Evolutionary conservation across 2,888 invertebrate species (phyloP).

Genomic region (Patella ulyssiponensis): DNA sequence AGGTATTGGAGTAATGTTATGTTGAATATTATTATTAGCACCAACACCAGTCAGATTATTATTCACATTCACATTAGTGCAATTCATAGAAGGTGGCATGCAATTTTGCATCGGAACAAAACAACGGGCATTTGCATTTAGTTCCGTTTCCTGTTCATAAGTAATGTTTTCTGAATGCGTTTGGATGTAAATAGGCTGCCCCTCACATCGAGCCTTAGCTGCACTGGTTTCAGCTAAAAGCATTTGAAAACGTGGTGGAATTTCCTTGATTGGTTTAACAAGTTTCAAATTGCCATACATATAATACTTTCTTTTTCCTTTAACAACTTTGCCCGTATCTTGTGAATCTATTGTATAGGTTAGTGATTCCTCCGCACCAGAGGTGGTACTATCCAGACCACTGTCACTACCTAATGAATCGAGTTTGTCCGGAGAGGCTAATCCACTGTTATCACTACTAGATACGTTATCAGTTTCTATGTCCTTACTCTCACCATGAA

Average conservation of each 20-base stretch:
- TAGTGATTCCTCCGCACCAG: neutral
- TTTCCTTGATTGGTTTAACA: conserved; percentile 67
- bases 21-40: neutral
- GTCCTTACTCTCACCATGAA: too few species aligned
- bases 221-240: conserved; percentile 58
- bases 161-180: conserved; percentile 15
- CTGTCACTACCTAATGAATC: conserved; percentile 2
- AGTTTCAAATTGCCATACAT: conserved; percentile 65
- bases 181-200: conserved; percentile 62
- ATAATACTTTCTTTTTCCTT: conserved; percentile 60
- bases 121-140: conserved; percentile 35
- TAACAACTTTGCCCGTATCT: conserved; percentile 29
- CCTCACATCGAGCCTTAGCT: conserved; percentile 61
- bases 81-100: neutral
- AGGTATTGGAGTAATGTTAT: neutral
- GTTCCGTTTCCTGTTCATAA: conserved; percentile 10
- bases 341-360: neutral
- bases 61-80: conserved; percentile 23
- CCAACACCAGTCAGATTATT: conserved; percentile 13
- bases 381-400: conserved; percentile 1
- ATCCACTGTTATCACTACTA: neutral
- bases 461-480: neutral
- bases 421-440: neutral
- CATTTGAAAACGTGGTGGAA: conserved; percentile 64
- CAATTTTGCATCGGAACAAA: conserved; percentile 16